Evolutionary conservation across 1,140 invertebrate species (phyloP).

Genomic region (Bradysia coprophila): DNA sequence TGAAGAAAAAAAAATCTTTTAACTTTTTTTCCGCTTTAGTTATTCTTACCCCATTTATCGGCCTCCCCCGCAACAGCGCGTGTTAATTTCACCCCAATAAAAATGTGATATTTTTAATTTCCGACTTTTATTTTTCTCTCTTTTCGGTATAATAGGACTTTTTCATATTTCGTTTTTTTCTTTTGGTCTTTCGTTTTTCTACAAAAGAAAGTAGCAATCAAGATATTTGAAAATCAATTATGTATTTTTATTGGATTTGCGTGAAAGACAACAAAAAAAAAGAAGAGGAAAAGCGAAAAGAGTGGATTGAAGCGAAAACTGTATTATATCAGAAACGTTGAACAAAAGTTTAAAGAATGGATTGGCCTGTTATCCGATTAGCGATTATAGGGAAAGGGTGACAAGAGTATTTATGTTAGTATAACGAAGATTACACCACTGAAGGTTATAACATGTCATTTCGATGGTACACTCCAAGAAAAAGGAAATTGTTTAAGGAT

Average conservation of each 20-base stretch:
- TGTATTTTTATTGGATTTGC: conserved; percentile 1
- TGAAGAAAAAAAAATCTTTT: neutral
- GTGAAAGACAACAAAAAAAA: neutral
- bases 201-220: neutral
- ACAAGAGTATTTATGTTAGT: too few relatives aligned
- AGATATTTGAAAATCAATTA: conserved; percentile 2
- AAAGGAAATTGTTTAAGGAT: too few relatives aligned
- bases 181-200: neutral
- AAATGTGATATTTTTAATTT: conserved; percentile 3
- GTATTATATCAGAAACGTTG: too few relatives aligned
- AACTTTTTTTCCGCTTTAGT: neutral
- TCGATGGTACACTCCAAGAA: too few relatives aligned
- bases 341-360: neutral
- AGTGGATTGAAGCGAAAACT: too few relatives aligned
- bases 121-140: neutral
- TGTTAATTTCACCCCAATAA: conserved; percentile 1
- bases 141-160: neutral
- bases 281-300: neutral
- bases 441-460: too few relatives aligned
- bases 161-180: neutral
- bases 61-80: neutral
- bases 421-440: too few relatives aligned
- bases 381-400: too few relatives aligned
- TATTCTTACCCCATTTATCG: neutral
- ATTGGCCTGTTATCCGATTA: neutral